Evolutionary conservation across 2,113 vertebrate species (phyloP), one percentile per base, ranked within the genome.

Genomic region (Gnathonemus longibarbis): DNA sequence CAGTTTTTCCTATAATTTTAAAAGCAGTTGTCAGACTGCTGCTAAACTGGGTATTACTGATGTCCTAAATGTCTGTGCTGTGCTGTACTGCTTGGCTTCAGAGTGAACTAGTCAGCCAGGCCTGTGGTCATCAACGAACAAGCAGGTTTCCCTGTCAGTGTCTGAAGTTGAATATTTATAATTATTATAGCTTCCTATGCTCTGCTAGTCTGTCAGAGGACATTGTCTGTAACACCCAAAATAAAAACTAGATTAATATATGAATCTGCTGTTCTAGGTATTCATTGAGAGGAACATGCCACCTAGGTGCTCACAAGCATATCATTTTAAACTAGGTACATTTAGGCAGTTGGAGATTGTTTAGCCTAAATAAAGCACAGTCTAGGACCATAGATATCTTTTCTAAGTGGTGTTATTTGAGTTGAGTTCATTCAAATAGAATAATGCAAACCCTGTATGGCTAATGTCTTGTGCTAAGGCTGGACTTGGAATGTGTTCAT

Each of bases 381-480:
- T 92, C 83, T 86, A 70, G 89, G 88, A 35, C 70, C 42, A 19
- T 89, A 31, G 10, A 62, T 50, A 88, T 88, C 24, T 84, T 89
- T 53, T 77, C 13, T 56, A 62, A 86, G 27, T 27, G 88, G 27
- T 45, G 77, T 48, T 39, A 45, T 92, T 90, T 91, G 27, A 42
- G 83, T 84, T 84, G 62, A n/a, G 42, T 42, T 92, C 52, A 56
- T 35, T 70, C 84, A 45, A 88, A 88, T 84, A 91, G 92, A 91
- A 91, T 92, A 85, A 93, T 80, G 77, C 92, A 88, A 91, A 90
- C 93, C 91, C 89, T 90, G 93, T 94, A 90, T 93, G 89, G 90
- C 92, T 91, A 91, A 94, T 91, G 86, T 94, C 91, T 92, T 86
- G 91, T 95, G 90, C 91, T 83, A 87, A 39, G 84, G 90, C 91